phyloP scores from a whole-genome alignment of 92 coral and sea anemone genomes.

The Pocillopora grandis region DNA sequence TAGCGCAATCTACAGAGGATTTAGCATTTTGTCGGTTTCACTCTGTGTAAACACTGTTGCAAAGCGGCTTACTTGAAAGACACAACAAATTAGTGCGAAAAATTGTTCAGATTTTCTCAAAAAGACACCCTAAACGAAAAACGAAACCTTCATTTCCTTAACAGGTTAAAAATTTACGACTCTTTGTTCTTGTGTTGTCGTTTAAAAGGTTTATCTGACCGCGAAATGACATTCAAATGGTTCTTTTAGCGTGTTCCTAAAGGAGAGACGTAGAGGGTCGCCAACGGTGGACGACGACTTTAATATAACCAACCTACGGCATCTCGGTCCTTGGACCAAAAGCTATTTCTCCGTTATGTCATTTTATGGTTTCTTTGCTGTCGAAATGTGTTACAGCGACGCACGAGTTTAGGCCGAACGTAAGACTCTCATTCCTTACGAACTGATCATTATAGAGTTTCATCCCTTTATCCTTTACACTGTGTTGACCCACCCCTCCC shows the following conservation, averaged over 20 bases:
- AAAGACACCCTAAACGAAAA: not conserved
- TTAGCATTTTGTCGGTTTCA: constrained; percentile 36
- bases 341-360: no score
- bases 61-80: constrained; percentile 60
- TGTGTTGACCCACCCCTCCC: no score
- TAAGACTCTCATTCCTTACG: no score
- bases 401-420: no score
- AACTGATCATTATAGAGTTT: no score
- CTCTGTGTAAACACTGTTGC: constrained; percentile 45
- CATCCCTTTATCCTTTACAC: no score
- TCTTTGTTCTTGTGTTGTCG: constrained; percentile 14
- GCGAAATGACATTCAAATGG: not conserved
- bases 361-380: no score
- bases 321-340: no score
- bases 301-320: no score
- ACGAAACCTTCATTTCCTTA: not conserved
- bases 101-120: constrained; percentile 33
- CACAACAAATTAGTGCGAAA: constrained; percentile 36
- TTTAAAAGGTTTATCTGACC: constrained; percentile 25
- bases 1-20: constrained; percentile 26
- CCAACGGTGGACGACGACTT: no score
- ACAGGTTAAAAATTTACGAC: constrained; percentile 3
- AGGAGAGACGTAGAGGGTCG: no score
- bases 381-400: no score
- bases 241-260: not conserved